Conservation (phyloP, 2,113 vertebrate genomes). For the Taxidea taxus region DNA sequence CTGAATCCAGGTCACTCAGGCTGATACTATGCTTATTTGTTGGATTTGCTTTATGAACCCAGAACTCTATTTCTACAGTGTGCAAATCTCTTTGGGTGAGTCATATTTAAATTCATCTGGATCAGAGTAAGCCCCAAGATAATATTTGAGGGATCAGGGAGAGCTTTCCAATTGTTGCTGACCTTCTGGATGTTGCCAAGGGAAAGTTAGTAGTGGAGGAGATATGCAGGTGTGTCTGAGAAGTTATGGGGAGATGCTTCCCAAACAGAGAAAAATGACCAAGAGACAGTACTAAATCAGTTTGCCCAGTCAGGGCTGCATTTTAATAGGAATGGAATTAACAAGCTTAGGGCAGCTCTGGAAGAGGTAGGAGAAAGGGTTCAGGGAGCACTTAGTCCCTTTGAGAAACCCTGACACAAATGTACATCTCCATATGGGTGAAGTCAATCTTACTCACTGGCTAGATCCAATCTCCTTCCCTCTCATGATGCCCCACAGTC, state of each 20-base stretch:
- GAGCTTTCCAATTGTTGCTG: background rate
- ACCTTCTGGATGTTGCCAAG: background rate
- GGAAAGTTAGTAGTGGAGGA: background rate
- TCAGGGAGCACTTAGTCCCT: background rate
- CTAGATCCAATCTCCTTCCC: background rate
- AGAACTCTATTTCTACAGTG: background rate
- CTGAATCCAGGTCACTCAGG: background rate
- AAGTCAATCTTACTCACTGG: background rate
- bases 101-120: background rate
- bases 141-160: background rate
- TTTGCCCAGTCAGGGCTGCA: background rate
- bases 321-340: background rate
- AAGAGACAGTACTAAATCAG: background rate
- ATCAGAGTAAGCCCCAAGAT: background rate
- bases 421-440: background rate
- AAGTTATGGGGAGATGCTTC: background rate
- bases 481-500: background rate
- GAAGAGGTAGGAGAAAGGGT: background rate
- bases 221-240: background rate
- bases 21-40: background rate
- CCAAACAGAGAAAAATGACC: background rate
- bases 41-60: background rate
- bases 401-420: background rate
- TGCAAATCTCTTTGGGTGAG: background rate
- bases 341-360: background rate